Evolutionary conservation across 1,140 invertebrate species (phyloP).

Genomic region (Magallana ariakensis): DNA sequence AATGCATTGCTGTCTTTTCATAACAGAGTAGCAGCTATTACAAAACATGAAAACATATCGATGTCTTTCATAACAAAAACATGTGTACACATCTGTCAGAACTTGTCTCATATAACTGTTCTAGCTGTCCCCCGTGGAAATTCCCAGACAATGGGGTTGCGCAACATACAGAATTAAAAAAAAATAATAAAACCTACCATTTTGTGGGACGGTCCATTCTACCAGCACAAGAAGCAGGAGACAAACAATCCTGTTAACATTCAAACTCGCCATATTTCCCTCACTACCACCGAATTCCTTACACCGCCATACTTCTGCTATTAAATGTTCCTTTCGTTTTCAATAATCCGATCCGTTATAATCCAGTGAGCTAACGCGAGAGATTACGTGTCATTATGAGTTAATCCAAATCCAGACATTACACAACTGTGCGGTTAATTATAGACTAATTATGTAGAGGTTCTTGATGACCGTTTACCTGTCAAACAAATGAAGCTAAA

Average conservation of each 20-base stretch:
- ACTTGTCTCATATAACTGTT: too few species aligned
- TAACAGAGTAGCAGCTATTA: too few species aligned
- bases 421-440: neutral
- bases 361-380: neutral
- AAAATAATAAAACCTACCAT: constrained; percentile 19
- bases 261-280: neutral
- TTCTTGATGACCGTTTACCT: neutral
- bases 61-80: too few species aligned
- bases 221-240: neutral
- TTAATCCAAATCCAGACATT: neutral
- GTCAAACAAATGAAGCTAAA: neutral
- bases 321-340: neutral
- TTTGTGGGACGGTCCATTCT: neutral
- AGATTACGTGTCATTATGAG: neutral
- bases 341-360: constrained; percentile 2
- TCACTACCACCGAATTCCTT: neutral
- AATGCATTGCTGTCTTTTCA: neutral
- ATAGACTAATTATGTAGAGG: neutral
- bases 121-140: neutral
- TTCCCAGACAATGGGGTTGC: neutral
- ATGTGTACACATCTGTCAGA: too few species aligned
- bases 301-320: neutral
- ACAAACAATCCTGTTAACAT: neutral
- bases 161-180: neutral
- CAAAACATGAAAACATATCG: too few species aligned